phyloP scores from a whole-genome alignment of 2,888 invertebrate genomes.

The Ceraclea dissimilis region DNA sequence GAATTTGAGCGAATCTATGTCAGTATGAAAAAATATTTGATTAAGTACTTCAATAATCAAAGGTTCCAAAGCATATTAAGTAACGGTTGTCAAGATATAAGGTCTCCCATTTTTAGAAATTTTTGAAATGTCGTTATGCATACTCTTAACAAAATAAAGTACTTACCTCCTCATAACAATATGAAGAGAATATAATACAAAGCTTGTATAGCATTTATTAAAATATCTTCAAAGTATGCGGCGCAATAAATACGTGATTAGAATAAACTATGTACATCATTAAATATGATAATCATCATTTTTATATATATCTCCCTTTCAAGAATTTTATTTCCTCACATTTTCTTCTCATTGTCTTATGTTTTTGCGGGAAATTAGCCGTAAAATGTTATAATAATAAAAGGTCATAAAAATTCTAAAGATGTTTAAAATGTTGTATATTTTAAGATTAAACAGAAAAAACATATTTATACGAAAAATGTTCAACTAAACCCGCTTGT shows the following conservation, averaged over 20 bases:
- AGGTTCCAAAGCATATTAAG: no score
- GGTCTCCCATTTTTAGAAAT: no score
- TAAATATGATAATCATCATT: background rate
- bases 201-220: background rate
- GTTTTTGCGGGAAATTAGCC: background rate
- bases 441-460: background rate
- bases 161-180: no score
- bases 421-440: background rate
- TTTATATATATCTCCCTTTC: background rate
- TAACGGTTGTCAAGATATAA: no score
- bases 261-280: background rate
- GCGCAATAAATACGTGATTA: background rate
- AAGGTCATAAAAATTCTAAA: background rate
- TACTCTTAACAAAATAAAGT: no score
- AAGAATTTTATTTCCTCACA: background rate
- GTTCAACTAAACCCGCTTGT: no score
- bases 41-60: no score
- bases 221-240: background rate
- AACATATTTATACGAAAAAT: no score
- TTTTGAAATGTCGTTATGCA: no score
- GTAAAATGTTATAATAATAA: background rate
- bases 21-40: no score
- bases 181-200: no score
- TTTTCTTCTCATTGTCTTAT: background rate
- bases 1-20: no score